Base-by-base conservation (phyloP, 2,113 vertebrate species). In the Dasyprocta punctata region DNA sequence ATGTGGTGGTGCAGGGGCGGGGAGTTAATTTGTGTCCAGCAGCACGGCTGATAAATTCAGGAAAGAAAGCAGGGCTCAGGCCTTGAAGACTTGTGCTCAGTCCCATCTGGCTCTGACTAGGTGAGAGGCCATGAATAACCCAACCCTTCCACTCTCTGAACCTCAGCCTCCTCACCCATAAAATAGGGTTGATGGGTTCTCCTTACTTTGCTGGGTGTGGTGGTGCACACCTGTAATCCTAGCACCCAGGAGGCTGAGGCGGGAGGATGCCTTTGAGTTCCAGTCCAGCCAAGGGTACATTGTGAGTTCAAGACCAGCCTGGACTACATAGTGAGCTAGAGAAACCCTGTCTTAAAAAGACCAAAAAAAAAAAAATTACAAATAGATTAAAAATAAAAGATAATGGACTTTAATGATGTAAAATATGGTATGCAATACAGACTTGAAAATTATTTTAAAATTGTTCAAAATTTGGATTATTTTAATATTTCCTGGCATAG, bases 371-470 rank as follows among this genome's bases (percentile, higher is more conserved):
- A 61, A 61, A 61, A 28, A 11, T 61, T 61, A 56, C 16, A 61
- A 61, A 61, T 60, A 60, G 58, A 3, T 61, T 61, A 61, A 22
- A 61, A 26, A 61, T 69, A 19, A 36, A 38, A 71, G 30, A 10
- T 71, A 75, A 41, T 65, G 14, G 56, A 33, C 41, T 73, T 60
- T 90, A 30, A 58, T 75, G 38, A 80, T 44, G 26, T 47, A 56
- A 63, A 49, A 36, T 47, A 58, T 19, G 83, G 12, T 6, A 95
- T 52, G n/a, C 16, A 77, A 49, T 60, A 22, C 5, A 65, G n/a
- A 95, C 38, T 90, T 82, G 86, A 67, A 86, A 83, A 90, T 61
- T 93, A 83, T 77, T 28, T 77, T 77, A 30, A 90, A 90, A 87
- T 65, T 44, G 75, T 54, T 54, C 28, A 33, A 56, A 84, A 93